Conservation (phyloP, 2,888 invertebrate genomes). For the Hypomecis punctinalis region DNA sequence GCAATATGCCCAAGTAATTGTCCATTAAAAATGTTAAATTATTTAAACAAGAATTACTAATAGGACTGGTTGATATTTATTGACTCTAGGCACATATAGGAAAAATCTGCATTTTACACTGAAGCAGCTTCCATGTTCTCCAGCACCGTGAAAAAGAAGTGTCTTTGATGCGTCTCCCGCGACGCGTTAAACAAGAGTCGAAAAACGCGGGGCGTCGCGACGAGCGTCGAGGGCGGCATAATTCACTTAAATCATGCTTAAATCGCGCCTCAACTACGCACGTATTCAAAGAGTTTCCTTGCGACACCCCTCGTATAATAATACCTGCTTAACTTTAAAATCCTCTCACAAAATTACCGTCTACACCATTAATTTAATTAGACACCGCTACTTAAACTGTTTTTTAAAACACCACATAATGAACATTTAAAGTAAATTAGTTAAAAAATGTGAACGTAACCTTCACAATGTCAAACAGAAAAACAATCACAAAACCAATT, state of each 20-base stretch:
- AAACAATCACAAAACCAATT: conserved; percentile 32
- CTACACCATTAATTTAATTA: conserved; percentile 22
- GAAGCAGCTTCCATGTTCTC: conserved; percentile 58
- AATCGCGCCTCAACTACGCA: conserved; percentile 70
- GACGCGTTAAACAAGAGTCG: conserved; percentile 75
- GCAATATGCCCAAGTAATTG: no score
- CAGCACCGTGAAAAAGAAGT: conserved; percentile 56
- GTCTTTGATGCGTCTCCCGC: conserved; percentile 73
- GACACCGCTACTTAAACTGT: conserved; percentile 12
- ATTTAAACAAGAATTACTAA: no score
- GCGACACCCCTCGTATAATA: conserved; percentile 44
- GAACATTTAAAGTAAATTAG: no score
- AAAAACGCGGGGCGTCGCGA: conserved; percentile 55
- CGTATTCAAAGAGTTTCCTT: conserved; percentile 61
- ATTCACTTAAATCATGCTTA: conserved; percentile 79
- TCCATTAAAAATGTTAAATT: no score
- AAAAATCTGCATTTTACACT: not conserved
- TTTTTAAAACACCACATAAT: not conserved
- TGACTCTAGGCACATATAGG: not conserved
- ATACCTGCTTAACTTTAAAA: conserved; percentile 48
- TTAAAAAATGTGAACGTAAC: no score
- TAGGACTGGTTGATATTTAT: no score
- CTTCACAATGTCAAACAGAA: conserved; percentile 1
- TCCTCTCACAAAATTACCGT: conserved; percentile 26
- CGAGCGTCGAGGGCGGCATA: conserved; percentile 64